Base-by-base conservation (phyloP, 2,888 invertebrate genomes). In the Catocala fraxini region DNA sequence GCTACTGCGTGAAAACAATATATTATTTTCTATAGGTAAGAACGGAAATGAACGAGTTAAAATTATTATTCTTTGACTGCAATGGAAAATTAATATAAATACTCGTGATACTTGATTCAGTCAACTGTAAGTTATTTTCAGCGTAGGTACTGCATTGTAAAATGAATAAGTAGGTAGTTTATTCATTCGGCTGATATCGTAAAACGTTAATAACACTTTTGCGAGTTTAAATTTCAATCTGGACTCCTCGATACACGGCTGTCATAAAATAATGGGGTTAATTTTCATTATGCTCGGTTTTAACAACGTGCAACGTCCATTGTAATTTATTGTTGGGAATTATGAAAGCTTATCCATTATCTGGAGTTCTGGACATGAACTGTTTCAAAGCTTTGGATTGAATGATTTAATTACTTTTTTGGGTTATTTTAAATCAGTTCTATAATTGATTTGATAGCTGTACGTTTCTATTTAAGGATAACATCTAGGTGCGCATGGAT, bases 211-310 rank as follows among this genome's bases (percentile, higher is more conserved):
- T 63, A 56, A 43, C 10, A 33, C 12, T 48, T 51, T 12, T 12
- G 45, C 45, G 6, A 51, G 35, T 34, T 51, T 51, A 39, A 48
- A 51, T 51, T 51, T 35, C 12, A 12, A 13, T 13, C 35, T 35
- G 35, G 51, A 10, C 34, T 34, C 10, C 59, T 55, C 53, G 49
- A 13, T 59, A 48, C 46, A 35, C 47, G 39, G 51, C 43, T 51
- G 58, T 61, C 34, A 41, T 51, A 33, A 56, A 59, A 59, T 43
- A 68, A 63, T 59, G 49, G 10, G 51, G 59, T 7, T 53, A 63
- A 48, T 34, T n/a, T 48, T n/a, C 48, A 48, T 48, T 48, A 48
- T n/a, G 48, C 48, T 34, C 33, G 10, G 48, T 48, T 33, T 48
- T 33, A 34, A 48, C 48, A 34, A 48, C 34, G n/a, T 13, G 6